A percentile compares a stretch with the other conserved stretches of the same genome.
phyloP scores from a whole-genome alignment of 2,113 vertebrate genomes.

The Mus musculus region GRCm39 chr14:60085001-60085500 shows the following conservation, averaged over 20 bases:
- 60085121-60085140: background rate
- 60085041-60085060: background rate
- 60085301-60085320: background rate
- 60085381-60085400: background rate
- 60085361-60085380: accelerated
- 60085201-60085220: background rate
- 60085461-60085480: background rate
- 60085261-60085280: background rate
- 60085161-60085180: background rate
- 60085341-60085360: background rate
- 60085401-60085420: no score
- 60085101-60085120: background rate
- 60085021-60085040: background rate
- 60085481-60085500: background rate
- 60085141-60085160: background rate
- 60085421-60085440: background rate
- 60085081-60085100: background rate
- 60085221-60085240: background rate
- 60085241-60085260: background rate
- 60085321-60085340: background rate
- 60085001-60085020: background rate
- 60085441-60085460: background rate
- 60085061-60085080: background rate
- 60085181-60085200: background rate
- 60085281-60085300: background rate